Evolutionary conservation across 2,797 vertebrate genomes (phyloP), one percentile per base, ranked within the genome.

Genomic region (Gila robusta): DNA sequence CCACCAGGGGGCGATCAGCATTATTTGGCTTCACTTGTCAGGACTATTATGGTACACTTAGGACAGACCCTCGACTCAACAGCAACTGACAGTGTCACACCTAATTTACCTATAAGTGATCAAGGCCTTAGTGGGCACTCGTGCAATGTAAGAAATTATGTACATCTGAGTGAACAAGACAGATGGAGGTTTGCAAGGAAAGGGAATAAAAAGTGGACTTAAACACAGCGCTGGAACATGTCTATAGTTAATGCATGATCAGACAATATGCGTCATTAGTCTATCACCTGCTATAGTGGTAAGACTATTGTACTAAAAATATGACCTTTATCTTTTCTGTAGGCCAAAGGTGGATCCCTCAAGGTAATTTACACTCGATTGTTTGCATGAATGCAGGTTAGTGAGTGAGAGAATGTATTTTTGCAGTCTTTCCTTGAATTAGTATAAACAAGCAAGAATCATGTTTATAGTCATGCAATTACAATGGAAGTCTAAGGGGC

Each of bases 331-430:
- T 79, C 76, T 93, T 89, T 90, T 37, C 19, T 92, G 52, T 86
- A 99, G 98, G 80, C 94, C 94, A 37, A 93, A 96, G 1, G 89
- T 92, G 88, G 96, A 97, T 79, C 78, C 81, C 35, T 92, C 92
- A 87, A 96, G 97, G 98, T 96, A 91, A 95, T 94, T 19, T n/a
- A 28, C 9, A 56, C 19, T 64, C 59, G 21, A 64, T 52, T 79
- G 10, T 70, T 3, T 79, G 19, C 71, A 39, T 86, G 17, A 73
- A 74, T 62, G 9, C 10, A 37, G 67, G 62, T 37, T 76, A 71
- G n/a, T 71, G 54, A 52, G 8, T 59, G 35, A 69, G 47, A 28
- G 16, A 64, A 72, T 56, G 17, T 83, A 39, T 83, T 32, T n/a
- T 83, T 47, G 32, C 72, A 90, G 84, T 90, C 21, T 76, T 66